These are phyloP conservation scores for Chlorodrepanis virens DNA, from an alignment of 2,113 vertebrate genomes.

Conservation along the genomic window DNA sequence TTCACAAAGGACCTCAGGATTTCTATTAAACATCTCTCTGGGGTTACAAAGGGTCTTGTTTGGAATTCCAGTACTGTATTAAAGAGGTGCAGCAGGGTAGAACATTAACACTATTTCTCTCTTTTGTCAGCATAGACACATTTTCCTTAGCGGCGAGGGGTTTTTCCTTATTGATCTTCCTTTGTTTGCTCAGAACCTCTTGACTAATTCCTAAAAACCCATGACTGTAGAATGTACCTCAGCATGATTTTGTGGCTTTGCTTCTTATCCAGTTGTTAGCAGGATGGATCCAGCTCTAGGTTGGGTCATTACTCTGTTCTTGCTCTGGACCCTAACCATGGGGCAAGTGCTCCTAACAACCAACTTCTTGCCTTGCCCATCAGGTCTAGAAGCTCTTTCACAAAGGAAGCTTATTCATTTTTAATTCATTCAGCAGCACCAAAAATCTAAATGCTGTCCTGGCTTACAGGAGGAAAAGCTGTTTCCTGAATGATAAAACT, in stretches of 20 bases:
- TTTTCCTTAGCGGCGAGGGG: neutral
- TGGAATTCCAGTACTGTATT: neutral
- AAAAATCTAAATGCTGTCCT: neutral
- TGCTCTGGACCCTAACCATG: neutral
- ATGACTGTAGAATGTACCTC: neutral
- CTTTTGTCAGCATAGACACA: neutral
- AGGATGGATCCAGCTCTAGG: neutral
- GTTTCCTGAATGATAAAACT: neutral
- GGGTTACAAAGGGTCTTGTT: neutral
- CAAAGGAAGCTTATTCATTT: neutral
- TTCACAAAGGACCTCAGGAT: neutral
- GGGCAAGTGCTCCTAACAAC: neutral
- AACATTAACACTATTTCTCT: neutral
- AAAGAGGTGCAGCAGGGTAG: neutral
- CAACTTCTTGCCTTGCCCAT: neutral
- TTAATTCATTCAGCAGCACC: neutral
- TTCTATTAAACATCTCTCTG: neutral
- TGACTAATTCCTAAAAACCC: neutral
- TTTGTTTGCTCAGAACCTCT: neutral
- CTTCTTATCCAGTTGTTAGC: neutral
- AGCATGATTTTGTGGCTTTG: neutral
- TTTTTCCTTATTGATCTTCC: constrained; percentile 14
- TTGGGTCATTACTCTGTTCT: neutral
- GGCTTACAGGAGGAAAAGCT: neutral
- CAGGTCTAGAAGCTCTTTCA: neutral